Evolutionary conservation across 2,113 vertebrate species (phyloP).

Genomic region (Gobius niger): DNA sequence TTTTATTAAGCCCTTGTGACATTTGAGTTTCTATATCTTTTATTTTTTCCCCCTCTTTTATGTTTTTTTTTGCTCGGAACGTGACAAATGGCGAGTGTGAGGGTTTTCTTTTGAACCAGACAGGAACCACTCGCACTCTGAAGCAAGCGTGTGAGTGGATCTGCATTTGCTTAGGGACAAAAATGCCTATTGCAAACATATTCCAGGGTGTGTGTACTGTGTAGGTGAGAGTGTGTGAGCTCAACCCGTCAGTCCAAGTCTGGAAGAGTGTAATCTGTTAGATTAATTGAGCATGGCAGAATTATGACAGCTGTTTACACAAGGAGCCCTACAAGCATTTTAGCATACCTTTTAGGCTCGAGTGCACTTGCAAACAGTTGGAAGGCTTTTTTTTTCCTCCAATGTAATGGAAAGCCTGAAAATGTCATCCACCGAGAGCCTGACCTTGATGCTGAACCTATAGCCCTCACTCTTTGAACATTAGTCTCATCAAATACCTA

Average conservation of each 20-base stretch:
- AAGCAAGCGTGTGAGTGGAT: constrained; percentile 19
- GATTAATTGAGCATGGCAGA: constrained; percentile 80
- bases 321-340: constrained; percentile 72
- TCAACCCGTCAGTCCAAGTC: constrained; percentile 52
- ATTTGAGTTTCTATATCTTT: constrained; percentile 55
- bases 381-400: constrained; percentile 68
- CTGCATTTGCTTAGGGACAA: constrained; percentile 25
- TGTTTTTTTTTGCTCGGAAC: constrained; percentile 55
- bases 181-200: constrained; percentile 27
- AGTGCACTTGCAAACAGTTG: constrained; percentile 74
- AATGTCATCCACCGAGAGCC: constrained; percentile 61
- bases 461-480: constrained; percentile 58
- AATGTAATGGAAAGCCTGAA: constrained; percentile 63
- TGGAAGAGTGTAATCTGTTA: constrained; percentile 76
- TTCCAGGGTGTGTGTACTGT: constrained; percentile 2
- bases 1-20: constrained; percentile 66
- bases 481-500: constrained; percentile 58
- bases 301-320: constrained; percentile 82
- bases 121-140: constrained; percentile 38
- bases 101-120: constrained; percentile 66
- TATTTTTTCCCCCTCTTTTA: constrained; percentile 26
- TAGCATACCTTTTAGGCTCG: constrained; percentile 77
- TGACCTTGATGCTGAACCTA: constrained; percentile 68
- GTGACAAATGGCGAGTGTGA: constrained; percentile 63
- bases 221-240: constrained; percentile 39